Percentiles rank a stretch among this genome's conserved stretches.
Evolutionary conservation across 2,888 invertebrate genomes (phyloP).

Genomic region (Margaritifera margaritifera): DNA sequence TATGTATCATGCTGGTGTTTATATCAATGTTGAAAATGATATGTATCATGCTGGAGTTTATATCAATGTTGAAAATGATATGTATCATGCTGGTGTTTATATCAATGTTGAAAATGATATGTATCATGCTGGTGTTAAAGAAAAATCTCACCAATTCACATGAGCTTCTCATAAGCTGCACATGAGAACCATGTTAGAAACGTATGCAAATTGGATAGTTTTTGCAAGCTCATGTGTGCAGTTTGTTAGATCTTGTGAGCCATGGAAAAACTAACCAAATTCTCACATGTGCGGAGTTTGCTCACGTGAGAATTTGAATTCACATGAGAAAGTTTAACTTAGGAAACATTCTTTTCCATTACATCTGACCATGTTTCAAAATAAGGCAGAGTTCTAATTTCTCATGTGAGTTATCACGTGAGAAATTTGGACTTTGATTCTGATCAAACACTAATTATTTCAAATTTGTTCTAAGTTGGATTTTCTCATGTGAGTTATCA

Average conservation of each 20-base stretch:
- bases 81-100: too few relatives aligned
- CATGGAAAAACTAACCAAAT: slow-evolving; percentile 10
- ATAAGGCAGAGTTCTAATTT: slow-evolving; percentile 1
- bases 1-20: too few relatives aligned
- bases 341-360: not conserved
- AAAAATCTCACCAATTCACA: slow-evolving; percentile 14
- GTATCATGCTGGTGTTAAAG: too few relatives aligned
- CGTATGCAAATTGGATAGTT: slow-evolving; percentile 4
- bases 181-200: slow-evolving; percentile 5
- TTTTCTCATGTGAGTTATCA: slow-evolving; percentile 12
- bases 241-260: slow-evolving; percentile 8
- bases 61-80: too few relatives aligned
- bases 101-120: too few relatives aligned
- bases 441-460: not conserved
- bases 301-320: slow-evolving; percentile 6
- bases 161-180: slow-evolving; percentile 12
- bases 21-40: too few relatives aligned
- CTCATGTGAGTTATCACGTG: too few relatives aligned
- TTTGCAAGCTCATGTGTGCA: slow-evolving; percentile 7
- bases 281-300: slow-evolving; percentile 9
- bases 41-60: too few relatives aligned
- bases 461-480: slow-evolving; percentile 1
- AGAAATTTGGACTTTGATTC: not conserved
- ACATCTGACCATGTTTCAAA: not conserved
- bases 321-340: slow-evolving; percentile 2